Percentiles rank a stretch among this genome's conserved stretches.
Conservation (phyloP, 2,113 vertebrate species). For the Charina bottae region DNA sequence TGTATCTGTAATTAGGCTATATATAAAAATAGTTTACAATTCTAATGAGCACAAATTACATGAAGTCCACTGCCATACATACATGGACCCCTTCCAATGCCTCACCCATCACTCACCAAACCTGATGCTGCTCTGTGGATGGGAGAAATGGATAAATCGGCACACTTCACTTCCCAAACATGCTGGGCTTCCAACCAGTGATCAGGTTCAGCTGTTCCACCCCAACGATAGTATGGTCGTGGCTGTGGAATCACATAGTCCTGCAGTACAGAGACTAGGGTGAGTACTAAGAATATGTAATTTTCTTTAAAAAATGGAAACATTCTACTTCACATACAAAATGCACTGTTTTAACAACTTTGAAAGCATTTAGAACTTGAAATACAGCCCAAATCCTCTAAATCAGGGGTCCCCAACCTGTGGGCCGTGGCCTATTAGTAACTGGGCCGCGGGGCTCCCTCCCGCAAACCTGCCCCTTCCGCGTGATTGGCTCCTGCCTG, state of each 20-base stretch:
- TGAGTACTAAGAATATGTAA: not conserved
- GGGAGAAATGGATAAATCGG: conserved; percentile 89
- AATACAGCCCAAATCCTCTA: not conserved
- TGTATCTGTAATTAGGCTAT: not conserved
- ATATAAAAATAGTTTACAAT: not conserved
- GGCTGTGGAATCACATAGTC: conserved; percentile 81
- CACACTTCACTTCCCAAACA: conserved; percentile 94
- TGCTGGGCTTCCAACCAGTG: conserved; percentile 86
- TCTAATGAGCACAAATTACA: not conserved
- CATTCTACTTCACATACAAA: not conserved
- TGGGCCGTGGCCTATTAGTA: too few relatives aligned
- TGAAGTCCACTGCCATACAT: not conserved
- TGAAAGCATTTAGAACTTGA: not conserved
- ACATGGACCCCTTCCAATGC: not conserved
- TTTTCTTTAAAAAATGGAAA: not conserved
- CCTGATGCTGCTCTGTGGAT: conserved; percentile 88
- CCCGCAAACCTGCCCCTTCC: too few relatives aligned
- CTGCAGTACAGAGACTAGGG: conserved; percentile 50
- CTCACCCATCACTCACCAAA: conserved; percentile 78
- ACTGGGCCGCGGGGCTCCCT: too few relatives aligned
- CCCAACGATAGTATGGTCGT: conserved; percentile 84
- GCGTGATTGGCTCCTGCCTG: too few relatives aligned
- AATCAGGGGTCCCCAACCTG: too few relatives aligned
- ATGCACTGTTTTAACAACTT: not conserved
- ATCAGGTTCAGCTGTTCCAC: conserved; percentile 81